These are phyloP conservation scores for Corella eumyota DNA, from an alignment of 23 tunicate genomes.

Conservation along the genomic window DNA sequence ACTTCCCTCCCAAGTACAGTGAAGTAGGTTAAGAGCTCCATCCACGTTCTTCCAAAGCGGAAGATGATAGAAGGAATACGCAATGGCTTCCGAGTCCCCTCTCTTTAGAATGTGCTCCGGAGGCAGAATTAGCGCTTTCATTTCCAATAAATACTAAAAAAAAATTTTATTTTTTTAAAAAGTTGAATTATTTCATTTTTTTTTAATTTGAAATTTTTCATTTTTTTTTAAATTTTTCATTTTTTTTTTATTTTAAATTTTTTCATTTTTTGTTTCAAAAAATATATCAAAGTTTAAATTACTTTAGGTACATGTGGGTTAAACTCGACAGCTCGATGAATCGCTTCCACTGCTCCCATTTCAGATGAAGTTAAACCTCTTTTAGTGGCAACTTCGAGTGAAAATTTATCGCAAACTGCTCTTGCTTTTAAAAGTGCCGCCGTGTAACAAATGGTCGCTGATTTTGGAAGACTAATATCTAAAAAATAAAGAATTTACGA, in stretches of 20 bases:
- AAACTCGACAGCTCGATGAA: constrained; percentile 95
- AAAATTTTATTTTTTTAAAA: neutral
- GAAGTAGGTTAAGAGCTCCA: constrained; percentile 79
- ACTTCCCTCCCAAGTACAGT: constrained; percentile 99
- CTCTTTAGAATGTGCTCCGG: constrained; percentile 93
- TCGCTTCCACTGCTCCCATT: constrained; percentile 89
- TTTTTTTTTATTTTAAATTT: neutral
- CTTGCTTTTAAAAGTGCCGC: constrained; percentile 92
- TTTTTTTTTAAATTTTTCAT: neutral
- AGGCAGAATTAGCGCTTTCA: constrained; percentile 67
- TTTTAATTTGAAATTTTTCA: neutral
- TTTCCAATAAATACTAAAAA: constrained; percentile 65
- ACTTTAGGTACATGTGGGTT: constrained; percentile 95
- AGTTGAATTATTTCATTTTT: neutral
- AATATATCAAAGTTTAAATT: neutral
- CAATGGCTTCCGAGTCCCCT: constrained; percentile 94
- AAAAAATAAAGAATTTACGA: neutral
- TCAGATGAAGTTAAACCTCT: constrained; percentile 76
- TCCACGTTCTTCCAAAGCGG: constrained; percentile 82
- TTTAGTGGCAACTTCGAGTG: constrained; percentile 70
- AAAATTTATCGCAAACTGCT: constrained; percentile 67
- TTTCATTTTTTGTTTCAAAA: neutral
- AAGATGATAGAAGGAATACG: constrained; percentile 81
- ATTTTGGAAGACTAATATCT: constrained; percentile 93
- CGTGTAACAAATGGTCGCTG: constrained; percentile 95